Conservation (phyloP, 2,113 vertebrate species). For the Pachycephala philippinensis region DNA sequence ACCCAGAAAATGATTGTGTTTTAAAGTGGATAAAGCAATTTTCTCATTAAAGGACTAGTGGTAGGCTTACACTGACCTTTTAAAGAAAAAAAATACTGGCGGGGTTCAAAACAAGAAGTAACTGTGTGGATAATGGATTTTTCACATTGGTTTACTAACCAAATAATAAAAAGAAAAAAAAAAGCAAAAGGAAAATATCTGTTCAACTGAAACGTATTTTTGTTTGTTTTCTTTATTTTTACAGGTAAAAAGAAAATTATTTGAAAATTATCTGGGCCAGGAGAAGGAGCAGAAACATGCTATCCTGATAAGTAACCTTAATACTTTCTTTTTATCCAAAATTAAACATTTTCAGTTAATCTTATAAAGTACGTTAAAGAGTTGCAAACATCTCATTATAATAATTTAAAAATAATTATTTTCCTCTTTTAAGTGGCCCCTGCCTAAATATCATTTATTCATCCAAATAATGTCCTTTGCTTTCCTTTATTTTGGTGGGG, state of each 20-base stretch:
- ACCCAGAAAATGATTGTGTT: conserved; percentile 41
- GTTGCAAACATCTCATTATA: not conserved
- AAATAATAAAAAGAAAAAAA: not conserved
- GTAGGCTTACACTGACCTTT: conserved; percentile 38
- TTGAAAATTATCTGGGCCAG: not conserved
- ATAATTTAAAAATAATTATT: not conserved
- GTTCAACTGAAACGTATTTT: not conserved
- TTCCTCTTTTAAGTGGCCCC: not conserved
- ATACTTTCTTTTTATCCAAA: not conserved
- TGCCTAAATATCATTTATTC: not conserved
- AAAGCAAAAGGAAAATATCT: not conserved
- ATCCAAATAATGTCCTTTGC: not conserved
- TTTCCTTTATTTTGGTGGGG: not conserved
- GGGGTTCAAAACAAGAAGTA: not conserved
- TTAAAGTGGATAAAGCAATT: conserved; percentile 54
- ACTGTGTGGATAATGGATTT: conserved; percentile 32
- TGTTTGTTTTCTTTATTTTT: not conserved
- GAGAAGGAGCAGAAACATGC: not conserved
- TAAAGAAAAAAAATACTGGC: not conserved
- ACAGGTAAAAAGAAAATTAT: not conserved
- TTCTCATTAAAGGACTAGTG: conserved; percentile 54
- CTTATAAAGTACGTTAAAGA: not conserved
- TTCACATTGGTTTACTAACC: not conserved
- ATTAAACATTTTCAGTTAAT: not conserved
- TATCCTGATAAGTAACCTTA: not conserved